Percentiles rank a stretch among this genome's conserved stretches.
Evolutionary conservation across 2,113 vertebrate genomes (phyloP).

Genomic region (Salvelinus sp.): DNA sequence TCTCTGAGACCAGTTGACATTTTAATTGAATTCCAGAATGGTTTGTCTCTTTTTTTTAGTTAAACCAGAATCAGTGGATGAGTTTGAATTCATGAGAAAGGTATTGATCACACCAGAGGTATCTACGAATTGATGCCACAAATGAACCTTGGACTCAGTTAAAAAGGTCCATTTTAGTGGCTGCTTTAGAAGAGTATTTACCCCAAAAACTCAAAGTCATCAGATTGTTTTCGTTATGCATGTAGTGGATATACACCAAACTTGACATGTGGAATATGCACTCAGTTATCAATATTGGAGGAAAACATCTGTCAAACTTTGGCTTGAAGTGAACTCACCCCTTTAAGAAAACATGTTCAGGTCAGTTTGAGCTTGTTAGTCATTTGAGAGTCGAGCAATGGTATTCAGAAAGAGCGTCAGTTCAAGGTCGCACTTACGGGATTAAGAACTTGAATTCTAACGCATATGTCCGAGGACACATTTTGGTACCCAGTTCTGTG

Average conservation of each 20-base stretch:
- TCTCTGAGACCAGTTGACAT: neutral
- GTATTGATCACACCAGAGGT: neutral
- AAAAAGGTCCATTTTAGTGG: neutral
- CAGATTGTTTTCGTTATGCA: neutral
- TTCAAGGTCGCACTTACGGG: neutral
- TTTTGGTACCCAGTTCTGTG: constrained; percentile 65
- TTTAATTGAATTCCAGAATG: neutral
- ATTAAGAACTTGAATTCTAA: constrained; percentile 10
- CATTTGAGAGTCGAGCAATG: neutral
- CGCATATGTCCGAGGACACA: constrained; percentile 46
- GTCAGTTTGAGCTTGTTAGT: constrained; percentile 10
- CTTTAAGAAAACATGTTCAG: neutral
- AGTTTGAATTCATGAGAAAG: constrained; percentile 10
- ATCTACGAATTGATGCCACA: neutral
- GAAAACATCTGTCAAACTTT: constrained; percentile 6
- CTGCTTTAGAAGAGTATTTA: constrained; percentile 1
- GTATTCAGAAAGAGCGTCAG: constrained; percentile 1
- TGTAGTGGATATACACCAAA: neutral
- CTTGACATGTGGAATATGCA: neutral
- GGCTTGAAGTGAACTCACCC: neutral
- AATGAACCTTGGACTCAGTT: constrained; percentile 1
- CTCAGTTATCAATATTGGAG: neutral
- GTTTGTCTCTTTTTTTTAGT: neutral
- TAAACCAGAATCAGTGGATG: neutral
- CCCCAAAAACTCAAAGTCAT: neutral